Evolutionary conservation across 2,797 vertebrate species (phyloP), one percentile per base, ranked within the genome.

Genomic region (Pangasius macronema): DNA sequence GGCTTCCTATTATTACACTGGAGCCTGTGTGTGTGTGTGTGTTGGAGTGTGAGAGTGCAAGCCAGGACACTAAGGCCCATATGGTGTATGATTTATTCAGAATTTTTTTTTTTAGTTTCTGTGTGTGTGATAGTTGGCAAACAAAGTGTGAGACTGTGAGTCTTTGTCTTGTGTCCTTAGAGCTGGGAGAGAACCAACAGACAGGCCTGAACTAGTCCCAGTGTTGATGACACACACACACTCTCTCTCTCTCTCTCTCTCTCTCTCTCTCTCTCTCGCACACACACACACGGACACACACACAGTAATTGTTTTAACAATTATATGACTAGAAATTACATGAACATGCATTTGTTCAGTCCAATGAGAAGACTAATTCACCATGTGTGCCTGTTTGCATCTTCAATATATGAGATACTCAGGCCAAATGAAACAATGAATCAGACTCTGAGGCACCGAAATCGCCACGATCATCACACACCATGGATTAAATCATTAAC

Each of bases 361-460:
- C 82, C 73, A 83, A 75, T 22, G 42, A 85, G 46, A 79, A 82
- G 39, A 84, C 61, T 46, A 84, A 83, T 87, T 51, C 76, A 53
- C 2, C 11, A 87, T 42, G 75, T 61, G 82, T 65, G 42, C 70
- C 42, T 67, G 86, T 87, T 81, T 83, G 55, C 86, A 82, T 86
- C 83, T 90, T 89, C 85, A 76, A 89, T 90, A 65, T 67, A 63
- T 20, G 27, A 87, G 81, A 82, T 24, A 55, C 89, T 85, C 85
- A 39, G 27, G 51, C 84, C 70, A 86, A 89, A 89, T 86, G 36
- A 84, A 49, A 36, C 81, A 88, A 86, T 91, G 88, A 89, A 86
- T 92, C 18, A 55, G 18, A 82, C 39, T 87, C 55, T n/a, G 61
- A 80, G 39, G n/a, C n/a, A 65, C 46, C 46, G 27, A 82, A 89